Base-by-base conservation (phyloP, 2,113 vertebrate species). In the Carassius carassius region DNA sequence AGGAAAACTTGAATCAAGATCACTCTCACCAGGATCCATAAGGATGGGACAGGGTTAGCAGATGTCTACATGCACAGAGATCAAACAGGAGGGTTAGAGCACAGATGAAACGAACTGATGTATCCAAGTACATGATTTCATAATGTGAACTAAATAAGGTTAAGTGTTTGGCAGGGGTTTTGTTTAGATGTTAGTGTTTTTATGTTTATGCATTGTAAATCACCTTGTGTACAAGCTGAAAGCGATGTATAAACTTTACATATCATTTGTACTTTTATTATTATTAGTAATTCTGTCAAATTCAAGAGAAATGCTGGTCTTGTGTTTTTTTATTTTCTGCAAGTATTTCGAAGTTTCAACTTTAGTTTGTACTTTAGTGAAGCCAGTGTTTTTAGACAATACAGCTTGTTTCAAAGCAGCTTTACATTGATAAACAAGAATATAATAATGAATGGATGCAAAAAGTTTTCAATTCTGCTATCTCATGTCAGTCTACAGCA, bases 21-120 rank as follows among this genome's bases (percentile, higher is more conserved):
- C 95, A 88, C 94, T 96, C 84, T 92, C 94, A 67, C 91, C 85
- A 73, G 95, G 95, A 92, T 96, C 96, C 96, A 97, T 97, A 92
- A 85, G 93, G 85, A 86, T 91, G 83, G 84, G 84, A 89, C 84
- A 85, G 82, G 88, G 49, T 73, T 65, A 56, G 85, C 14, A 83
- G 86, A 65, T 56, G 49, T 69, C 86, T 87, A 63, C 19, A 86
- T 72, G 19, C 19, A 81, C 47, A 83, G 63, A 80, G 63, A 82
- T 72, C 25, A 72, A 37, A 72, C 11, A 72, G 1, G 21, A 35
- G 67, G 29, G 60, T 49, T 65, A 65, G 41, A 49, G 21, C 60
- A 37, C 5, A 63, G 4, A 21, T 21, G n/a, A 60, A 78, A 37
- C 5, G 3, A 9, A 58, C 4, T 54, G 12, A 60, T 13, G 58